Evolutionary conservation across 1,140 invertebrate species (phyloP), one percentile per base, ranked within the genome.

Genomic region (Tetramorium simillimum): DNA sequence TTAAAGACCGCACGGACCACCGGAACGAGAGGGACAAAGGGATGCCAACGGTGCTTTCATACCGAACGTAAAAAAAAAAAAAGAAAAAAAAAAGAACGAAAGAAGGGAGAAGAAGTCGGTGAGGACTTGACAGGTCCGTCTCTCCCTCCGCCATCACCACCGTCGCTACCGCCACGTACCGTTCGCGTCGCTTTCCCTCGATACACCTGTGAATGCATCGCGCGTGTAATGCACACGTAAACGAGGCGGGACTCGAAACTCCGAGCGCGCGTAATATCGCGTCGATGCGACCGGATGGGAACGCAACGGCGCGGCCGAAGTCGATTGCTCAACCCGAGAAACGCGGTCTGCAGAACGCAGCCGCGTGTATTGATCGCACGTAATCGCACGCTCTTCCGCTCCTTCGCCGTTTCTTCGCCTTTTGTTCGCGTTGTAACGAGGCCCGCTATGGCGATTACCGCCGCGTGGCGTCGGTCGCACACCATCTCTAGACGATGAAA

Each of bases 311-410:
- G 60, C 37, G 51, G 72, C 33, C 65, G 65, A 62, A 75, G 77
- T 70, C 85, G 89, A 90, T 89, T 90, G 88, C 89, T 85, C 88
- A 90, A 90, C 46, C 37, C 85, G 85, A 76, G 88, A 89, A 90
- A 90, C 89, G 78, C 75, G 58, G 60, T 28, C 43, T 53, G 62
- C 67, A 82, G 88, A 88, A 90, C 77, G 70, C 85, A 87, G 70
- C 85, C 78, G 85, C 58, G 75, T 89, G 69, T 89, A 69, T 82
- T 87, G 87, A 87, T 72, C 46, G 75, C 75, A 49, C 46, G 43
- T 89, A 86, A 89, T 89, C 87, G 63, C 77, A 60, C 78, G 76
- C 86, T 86, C 75, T 88, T 89, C 87, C 84, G 85, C 88, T 82
- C 40, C 65, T 82, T 72, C 60, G 18, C 84, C 24, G 40, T 78